Conservation (phyloP, 2,113 vertebrate species). For the Patagioenas fasciata region DNA sequence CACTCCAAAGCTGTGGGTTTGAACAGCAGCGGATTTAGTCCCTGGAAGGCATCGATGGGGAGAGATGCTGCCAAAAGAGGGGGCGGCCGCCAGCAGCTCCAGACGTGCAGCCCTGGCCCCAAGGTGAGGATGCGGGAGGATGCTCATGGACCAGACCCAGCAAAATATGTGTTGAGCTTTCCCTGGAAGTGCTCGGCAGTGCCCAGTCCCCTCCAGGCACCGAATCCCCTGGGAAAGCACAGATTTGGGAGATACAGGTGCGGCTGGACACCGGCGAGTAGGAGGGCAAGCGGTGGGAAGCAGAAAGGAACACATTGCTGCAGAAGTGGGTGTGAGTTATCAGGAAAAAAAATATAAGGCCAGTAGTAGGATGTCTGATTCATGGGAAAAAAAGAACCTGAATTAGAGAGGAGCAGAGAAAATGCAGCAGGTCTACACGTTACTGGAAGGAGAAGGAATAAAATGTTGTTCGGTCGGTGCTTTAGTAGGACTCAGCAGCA, state of each 20-base stretch:
- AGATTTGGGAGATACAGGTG: rapidly evolving
- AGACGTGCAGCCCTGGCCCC: rapidly evolving
- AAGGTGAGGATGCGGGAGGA: not conserved
- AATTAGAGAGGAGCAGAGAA: not conserved
- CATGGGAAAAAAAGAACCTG: not conserved
- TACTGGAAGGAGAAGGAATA: not conserved
- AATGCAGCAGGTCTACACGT: rapidly evolving
- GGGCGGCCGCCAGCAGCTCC: not conserved
- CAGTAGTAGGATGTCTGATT: not conserved
- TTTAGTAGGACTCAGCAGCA: not conserved
- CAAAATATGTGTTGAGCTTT: not conserved
- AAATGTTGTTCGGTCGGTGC: not conserved
- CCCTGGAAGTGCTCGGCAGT: not conserved
- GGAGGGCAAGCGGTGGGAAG: not conserved
- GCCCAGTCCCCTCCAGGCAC: not conserved
- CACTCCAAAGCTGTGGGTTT: slow-evolving; percentile 43
- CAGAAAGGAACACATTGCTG: not conserved
- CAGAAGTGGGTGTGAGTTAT: not conserved
- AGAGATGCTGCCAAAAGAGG: not conserved
- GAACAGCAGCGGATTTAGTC: not conserved
- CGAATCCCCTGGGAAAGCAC: not conserved
- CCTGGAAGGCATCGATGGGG: not conserved
- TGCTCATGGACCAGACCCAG: not conserved
- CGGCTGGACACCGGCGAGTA: rapidly evolving
- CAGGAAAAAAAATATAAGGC: not conserved